phyloP scores from a whole-genome alignment of 2,888 invertebrate genomes.

The Tetragnatha montana region DNA sequence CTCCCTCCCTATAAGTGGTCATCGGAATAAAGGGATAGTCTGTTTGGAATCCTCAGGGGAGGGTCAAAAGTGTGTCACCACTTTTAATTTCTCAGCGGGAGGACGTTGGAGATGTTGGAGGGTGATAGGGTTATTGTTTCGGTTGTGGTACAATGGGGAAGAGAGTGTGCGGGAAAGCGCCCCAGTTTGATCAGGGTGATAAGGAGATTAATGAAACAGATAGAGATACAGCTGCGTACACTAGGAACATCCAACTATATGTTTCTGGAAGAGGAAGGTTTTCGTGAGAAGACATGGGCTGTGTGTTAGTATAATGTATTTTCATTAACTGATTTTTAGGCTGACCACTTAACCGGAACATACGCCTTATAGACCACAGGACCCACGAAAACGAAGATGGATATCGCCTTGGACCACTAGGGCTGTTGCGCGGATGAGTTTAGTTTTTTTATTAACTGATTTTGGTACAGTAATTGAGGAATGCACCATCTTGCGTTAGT shows the following conservation, averaged over 20 bases:
- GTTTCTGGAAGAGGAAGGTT: too few relatives aligned
- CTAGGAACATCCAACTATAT: neutral
- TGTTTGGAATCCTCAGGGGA: conserved; percentile 2
- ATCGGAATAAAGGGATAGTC: neutral
- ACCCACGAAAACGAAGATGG: too few relatives aligned
- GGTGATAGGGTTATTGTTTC: conserved; percentile 17
- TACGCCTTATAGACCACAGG: too few relatives aligned
- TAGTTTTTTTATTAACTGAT: too few relatives aligned
- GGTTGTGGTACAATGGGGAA: neutral
- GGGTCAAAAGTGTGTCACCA: conserved; percentile 18
- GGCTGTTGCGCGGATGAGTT: too few relatives aligned
- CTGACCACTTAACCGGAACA: too few relatives aligned
- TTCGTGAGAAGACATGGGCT: too few relatives aligned
- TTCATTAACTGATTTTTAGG: too few relatives aligned
- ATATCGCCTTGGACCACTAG: too few relatives aligned
- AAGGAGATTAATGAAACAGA: neutral
- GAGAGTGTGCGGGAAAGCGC: neutral
- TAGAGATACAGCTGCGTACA: neutral
- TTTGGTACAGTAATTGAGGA: too few relatives aligned
- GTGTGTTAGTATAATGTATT: too few relatives aligned
- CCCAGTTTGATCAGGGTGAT: neutral
- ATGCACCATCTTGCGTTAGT: too few relatives aligned
- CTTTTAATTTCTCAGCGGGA: conserved; percentile 23
- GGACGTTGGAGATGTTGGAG: neutral
- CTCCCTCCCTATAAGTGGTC: neutral